A percentile compares a stretch with the other conserved stretches of the same genome.
Conservation (phyloP, 2,113 vertebrate genomes). For the Microtus montanus region DNA sequence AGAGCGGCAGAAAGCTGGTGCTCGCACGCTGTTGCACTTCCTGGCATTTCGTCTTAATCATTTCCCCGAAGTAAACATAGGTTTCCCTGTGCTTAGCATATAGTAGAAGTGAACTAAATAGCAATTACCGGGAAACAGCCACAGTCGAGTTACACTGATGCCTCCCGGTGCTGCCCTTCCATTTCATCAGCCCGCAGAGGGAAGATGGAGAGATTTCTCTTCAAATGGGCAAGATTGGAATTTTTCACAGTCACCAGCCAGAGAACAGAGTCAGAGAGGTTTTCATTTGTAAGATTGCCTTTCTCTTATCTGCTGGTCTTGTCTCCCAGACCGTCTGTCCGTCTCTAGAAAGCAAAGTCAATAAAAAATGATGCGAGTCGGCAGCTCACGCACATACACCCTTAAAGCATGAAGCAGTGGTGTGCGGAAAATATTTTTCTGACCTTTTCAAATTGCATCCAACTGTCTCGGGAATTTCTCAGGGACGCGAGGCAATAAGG, state of each 20-base stretch:
- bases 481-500: conserved; percentile 89
- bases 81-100: not conserved
- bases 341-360: conserved; percentile 86
- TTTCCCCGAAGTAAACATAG: not conserved
- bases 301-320: conserved; percentile 81
- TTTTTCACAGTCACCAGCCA: conserved; percentile 74
- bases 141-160: not conserved
- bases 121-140: not conserved
- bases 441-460: conserved; percentile 91
- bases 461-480: conserved; percentile 89
- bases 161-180: not conserved
- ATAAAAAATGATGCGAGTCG: conserved; percentile 88
- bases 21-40: not conserved
- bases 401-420: conserved; percentile 86
- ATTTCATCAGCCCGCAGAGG: not conserved
- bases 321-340: conserved; percentile 82
- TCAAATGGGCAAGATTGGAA: conserved; percentile 32
- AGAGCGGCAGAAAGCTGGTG: not conserved
- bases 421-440: conserved; percentile 85
- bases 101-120: conserved; percentile 22
- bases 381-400: conserved; percentile 85
- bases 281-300: conserved; percentile 77
- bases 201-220: conserved; percentile 14
- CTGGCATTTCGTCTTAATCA: conserved; percentile 46
- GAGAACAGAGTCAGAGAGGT: conserved; percentile 59